Evolutionary conservation across 2,888 invertebrate genomes (phyloP).

Genomic region (Pseudococcus longispinus): DNA sequence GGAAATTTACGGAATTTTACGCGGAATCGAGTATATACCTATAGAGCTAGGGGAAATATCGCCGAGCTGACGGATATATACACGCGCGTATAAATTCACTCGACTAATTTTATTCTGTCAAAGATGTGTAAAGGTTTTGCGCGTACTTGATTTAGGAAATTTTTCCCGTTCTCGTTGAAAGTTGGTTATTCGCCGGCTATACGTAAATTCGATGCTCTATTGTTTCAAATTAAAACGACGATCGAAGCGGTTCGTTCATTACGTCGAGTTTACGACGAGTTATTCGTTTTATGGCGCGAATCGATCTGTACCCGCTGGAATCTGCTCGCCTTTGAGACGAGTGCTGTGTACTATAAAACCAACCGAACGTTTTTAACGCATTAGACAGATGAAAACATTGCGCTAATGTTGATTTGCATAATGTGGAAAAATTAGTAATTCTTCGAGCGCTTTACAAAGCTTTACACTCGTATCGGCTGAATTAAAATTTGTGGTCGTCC

Average conservation of each 20-base stretch:
- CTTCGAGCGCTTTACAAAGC: neutral
- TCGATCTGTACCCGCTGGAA: neutral
- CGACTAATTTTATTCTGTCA: neutral
- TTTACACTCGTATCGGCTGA: neutral
- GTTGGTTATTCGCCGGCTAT: neutral
- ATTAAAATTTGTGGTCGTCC: neutral
- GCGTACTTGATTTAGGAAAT: neutral
- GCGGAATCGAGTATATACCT: neutral
- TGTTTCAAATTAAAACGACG: neutral
- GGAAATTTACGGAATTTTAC: neutral
- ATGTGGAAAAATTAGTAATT: slow-evolving; percentile 1
- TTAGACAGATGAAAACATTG: neutral
- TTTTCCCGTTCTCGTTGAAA: neutral
- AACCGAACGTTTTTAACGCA: neutral
- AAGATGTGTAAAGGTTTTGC: neutral
- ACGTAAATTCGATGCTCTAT: neutral
- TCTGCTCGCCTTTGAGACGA: neutral
- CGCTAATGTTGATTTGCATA: neutral
- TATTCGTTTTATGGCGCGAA: neutral
- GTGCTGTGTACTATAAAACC: neutral
- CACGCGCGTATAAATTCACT: neutral
- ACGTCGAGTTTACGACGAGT: neutral
- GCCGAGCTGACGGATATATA: neutral
- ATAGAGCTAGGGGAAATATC: neutral
- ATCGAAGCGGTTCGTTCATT: neutral